Evolutionary conservation across 1,140 invertebrate species (phyloP), one percentile per base, ranked within the genome.

Genomic region (Zaprionus vittiger): DNA sequence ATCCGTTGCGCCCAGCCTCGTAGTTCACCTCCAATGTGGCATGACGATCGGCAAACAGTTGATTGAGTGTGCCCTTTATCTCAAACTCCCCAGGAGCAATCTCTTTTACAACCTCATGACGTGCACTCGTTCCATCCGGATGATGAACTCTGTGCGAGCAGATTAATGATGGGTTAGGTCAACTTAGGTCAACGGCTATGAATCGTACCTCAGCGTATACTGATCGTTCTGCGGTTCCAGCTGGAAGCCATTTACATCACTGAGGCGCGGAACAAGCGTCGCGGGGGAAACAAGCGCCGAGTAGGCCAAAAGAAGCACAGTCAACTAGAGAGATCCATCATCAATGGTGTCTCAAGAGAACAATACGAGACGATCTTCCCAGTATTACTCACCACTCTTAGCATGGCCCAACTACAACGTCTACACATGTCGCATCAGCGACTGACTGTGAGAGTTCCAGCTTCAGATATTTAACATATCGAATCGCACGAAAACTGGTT

Each of bases 141-240:
- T 74, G 37, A 15, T 24, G 72, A 57, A 74, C 38, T 26, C 72
- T 74, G 15, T n/a, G n/a, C 38, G 9, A 49, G 38, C 38, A 24
- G 6, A 49, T 12, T 49, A 12, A 24, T 15, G 6, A 37, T 56
- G 7, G 31, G 37, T 69, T 70, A 74, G 34, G 2, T 41, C 11
- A 22, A 5, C 44, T 3, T n/a, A 7, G 4, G 17, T 12, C 26
- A 31, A 12, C 14, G 0, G 22, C 7, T 9, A 26, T 28, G 3
- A 49, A 49, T 5, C 54, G 6, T 83, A 83, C 81, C 77, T 84
- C 38, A 83, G 67, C 15, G 24, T 65, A 28, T 84, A 83, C 26
- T 61, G 49, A 55, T 73, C 60, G 20, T 80, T 41, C 0, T 52
- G 54, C 1, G 81, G 81, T 3, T 73, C 81, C 49, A 83, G 28